Base-by-base conservation (phyloP, 2,797 vertebrate genomes). In the Acanthornis magna region DNA sequence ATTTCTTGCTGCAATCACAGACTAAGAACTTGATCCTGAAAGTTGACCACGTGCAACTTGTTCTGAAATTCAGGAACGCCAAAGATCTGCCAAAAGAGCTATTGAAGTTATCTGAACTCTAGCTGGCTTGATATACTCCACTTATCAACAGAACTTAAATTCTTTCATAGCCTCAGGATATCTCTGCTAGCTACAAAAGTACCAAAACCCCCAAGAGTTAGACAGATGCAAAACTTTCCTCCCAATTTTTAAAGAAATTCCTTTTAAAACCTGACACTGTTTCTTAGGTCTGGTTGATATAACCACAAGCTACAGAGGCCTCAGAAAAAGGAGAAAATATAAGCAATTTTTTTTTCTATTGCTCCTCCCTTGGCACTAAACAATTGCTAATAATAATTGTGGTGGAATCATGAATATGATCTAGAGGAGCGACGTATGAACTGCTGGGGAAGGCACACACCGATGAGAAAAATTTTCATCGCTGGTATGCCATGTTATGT, bases 1-100 rank as follows among this genome's bases (percentile, higher is more conserved):
- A 76, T 58, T 91, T 93, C 91, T 95, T 91, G 88, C 65, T 83
- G 55, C 66, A 88, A 68, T 61, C 55, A 42, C 45, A 80, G 62
- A 75, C 82, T 82, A 89, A 62, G 75, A 91, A 68, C 70, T 1
- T 5, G 76, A 85, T 91, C 40, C 63, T 62, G 43, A 58, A 88
- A 96, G 65, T 7, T 88, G 86, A 88, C 74, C 79, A 60, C 0
- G 2, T 54, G 76, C 43, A 90, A 83, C 75, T 83, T 1, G 2
- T 42, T 57, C 43, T 80, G 68, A 65, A 65, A 72, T 71, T 75
- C 71, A 91, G 81, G 71, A 93, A 90, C 22, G 73, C 67, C 36
- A 57, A 51, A 58, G 70, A 86, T 85, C 32, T 3, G 4, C 51
- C 50, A 62, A 40, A 78, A 42, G 16, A 57, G 51, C 72, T 79